phyloP scores from a whole-genome alignment of 2,113 vertebrate genomes.

The Microcebus lehilahytsara region DNA sequence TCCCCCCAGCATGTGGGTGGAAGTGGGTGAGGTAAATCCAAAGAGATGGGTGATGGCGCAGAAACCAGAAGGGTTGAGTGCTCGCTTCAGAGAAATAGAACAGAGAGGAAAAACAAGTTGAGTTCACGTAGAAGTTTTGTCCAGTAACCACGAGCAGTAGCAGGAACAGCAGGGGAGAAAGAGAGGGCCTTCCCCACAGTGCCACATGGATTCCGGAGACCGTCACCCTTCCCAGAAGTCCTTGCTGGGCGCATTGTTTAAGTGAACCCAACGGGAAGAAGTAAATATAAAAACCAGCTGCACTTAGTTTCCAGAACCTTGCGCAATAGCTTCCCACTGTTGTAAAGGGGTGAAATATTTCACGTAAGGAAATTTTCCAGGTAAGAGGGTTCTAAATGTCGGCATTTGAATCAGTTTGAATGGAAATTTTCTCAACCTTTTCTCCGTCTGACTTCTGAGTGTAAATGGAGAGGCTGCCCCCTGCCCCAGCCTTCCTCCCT shows the following conservation, averaged over 20 bases:
- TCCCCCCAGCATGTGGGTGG: too few relatives aligned
- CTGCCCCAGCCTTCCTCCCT: not conserved
- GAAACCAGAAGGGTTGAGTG: not conserved
- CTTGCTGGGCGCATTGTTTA: not conserved
- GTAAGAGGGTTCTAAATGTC: not conserved
- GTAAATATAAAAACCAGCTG: not conserved
- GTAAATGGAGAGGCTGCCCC: not conserved
- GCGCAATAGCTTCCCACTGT: not conserved
- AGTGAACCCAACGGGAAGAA: not conserved
- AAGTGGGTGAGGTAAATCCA: not conserved
- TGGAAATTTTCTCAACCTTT: not conserved
- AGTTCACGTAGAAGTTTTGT: not conserved
- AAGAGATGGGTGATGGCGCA: not conserved
- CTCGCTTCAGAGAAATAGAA: not conserved
- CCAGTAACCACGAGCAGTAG: not conserved
- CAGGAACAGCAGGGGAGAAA: not conserved
- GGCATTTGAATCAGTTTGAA: not conserved
- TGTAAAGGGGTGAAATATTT: constrained; percentile 22
- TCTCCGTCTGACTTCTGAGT: not conserved
- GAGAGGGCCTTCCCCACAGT: not conserved
- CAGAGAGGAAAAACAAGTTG: not conserved
- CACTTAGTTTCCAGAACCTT: not conserved
- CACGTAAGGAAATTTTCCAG: not conserved
- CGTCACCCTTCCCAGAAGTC: not conserved
- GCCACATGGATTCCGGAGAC: not conserved